These are phyloP conservation scores for Ypsolopha scabrella DNA, from an alignment of 2,888 invertebrate species.

Conservation along the genomic window DNA sequence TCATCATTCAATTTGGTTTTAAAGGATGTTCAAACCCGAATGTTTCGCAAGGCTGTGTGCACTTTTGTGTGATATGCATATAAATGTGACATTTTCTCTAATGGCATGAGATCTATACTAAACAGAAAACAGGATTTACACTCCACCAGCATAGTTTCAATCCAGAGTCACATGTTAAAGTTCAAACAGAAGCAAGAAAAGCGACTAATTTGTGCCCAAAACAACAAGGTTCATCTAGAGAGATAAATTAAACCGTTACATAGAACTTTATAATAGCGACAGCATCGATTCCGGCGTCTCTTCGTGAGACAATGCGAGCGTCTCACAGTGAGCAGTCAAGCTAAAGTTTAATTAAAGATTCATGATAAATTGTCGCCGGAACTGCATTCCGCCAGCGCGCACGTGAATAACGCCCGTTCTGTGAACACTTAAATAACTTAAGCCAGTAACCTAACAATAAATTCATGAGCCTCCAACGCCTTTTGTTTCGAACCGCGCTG, in stretches of 20 bases:
- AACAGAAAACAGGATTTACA: no score
- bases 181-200: no score
- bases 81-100: background rate
- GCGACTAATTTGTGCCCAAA: no score
- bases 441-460: conserved; percentile 61
- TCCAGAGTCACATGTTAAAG: no score
- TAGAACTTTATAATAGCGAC: background rate
- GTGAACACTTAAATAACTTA: conserved; percentile 62
- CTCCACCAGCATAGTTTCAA: no score
- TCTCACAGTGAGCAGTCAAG: conserved; percentile 42
- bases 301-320: conserved; percentile 46
- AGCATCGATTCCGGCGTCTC: conserved; percentile 23
- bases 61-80: background rate
- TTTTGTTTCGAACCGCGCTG: conserved; percentile 46
- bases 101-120: no score
- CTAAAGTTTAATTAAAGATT: conserved; percentile 70
- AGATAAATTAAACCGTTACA: no score
- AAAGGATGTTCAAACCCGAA: conserved; percentile 21
- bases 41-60: background rate
- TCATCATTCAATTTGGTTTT: conserved; percentile 41
- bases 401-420: conserved; percentile 58
- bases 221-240: no score
- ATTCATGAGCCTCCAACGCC: conserved; percentile 52
- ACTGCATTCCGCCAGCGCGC: conserved; percentile 56
- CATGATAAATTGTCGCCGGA: conserved; percentile 68